Percentiles rank a stretch among this genome's conserved stretches.
Evolutionary conservation across 2,113 vertebrate genomes (phyloP).

Genomic region (Hippocampus guttulatus): DNA sequence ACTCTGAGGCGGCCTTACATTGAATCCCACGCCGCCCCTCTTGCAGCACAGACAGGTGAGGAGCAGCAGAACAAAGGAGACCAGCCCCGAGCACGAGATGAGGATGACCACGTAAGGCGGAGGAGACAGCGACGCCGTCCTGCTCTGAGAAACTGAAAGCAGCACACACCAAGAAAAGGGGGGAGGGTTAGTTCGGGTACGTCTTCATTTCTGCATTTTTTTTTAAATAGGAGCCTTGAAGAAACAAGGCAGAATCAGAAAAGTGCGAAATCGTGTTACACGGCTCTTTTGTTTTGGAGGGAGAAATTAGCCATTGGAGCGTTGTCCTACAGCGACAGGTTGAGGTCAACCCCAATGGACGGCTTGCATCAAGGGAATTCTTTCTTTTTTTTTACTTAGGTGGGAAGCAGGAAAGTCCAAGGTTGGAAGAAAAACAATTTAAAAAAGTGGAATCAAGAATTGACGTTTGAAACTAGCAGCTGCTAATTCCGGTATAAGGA

Average conservation of each 20-base stretch:
- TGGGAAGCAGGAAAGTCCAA: slow-evolving; percentile 50
- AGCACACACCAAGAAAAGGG: slow-evolving; percentile 23
- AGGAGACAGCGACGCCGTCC: slow-evolving; percentile 78
- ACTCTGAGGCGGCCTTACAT: slow-evolving; percentile 72
- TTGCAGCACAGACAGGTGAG: slow-evolving; percentile 93
- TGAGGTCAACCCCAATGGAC: slow-evolving; percentile 67
- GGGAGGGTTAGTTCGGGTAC: slow-evolving; percentile 15
- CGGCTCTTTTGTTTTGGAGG: slow-evolving; percentile 47
- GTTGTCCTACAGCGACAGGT: slow-evolving; percentile 50
- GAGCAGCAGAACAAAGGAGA: slow-evolving; percentile 88
- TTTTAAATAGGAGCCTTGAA: slow-evolving; percentile 42
- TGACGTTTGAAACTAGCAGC: slow-evolving; percentile 56
- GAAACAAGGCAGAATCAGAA: slow-evolving; percentile 47
- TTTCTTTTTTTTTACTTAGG: slow-evolving; percentile 27
- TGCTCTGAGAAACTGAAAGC: slow-evolving; percentile 70
- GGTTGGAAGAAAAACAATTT: slow-evolving; percentile 18
- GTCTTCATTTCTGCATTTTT: neutral
- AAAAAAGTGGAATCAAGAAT: slow-evolving; percentile 58
- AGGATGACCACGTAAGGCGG: slow-evolving; percentile 89
- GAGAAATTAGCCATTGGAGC: slow-evolving; percentile 49
- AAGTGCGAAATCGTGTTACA: slow-evolving; percentile 49
- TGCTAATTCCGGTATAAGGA: slow-evolving; percentile 66
- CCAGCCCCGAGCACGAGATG: slow-evolving; percentile 87
- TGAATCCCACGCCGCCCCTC: slow-evolving; percentile 86
- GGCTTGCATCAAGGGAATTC: slow-evolving; percentile 59